Base-by-base conservation (phyloP, 1,140 invertebrate species). In the Xylocopa sonorina region DNA sequence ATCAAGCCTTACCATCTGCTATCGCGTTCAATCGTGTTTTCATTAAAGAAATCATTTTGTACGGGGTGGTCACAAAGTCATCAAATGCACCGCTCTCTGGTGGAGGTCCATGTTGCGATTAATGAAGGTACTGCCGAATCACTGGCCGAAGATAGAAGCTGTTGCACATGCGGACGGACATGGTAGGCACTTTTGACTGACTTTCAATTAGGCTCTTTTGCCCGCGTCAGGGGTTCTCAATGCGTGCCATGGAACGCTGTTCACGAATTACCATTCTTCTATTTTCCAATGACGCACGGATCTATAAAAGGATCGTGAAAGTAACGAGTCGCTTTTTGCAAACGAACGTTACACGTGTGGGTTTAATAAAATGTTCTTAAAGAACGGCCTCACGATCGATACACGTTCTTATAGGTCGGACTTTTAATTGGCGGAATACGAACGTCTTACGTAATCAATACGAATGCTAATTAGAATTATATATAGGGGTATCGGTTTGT, bases 1-100 rank as follows among this genome's bases (percentile, higher is more conserved):
- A 83, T 83, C 82, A 76, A 60, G 51, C 69, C 24, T 46, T 58
- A 58, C 58, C 84, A 69, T 80, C 72, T 82, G 82, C 77, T 80
- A 86, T 86, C 83, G 73, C 48, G 50, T 60, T 63, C 79, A 78
- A 84, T 88, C 87, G 86, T 88, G 86, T 88, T 87, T 87, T 88
- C 85, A 88, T 88, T 88, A 87, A 88, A 72, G 82, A 64, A 87
- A 88, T 87, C 72, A 85, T 88, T 88, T 87, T 81, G 66, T 68
- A 78, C 50, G 24, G 83, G 78, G 48, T 72, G 87, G 74, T 75
- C 80, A 78, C 51, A 79, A 76, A 85, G 66, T 85, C 75, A 84
- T 87, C 83, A 88, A 86, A 87, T 87, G 77, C 67, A 79, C 83
- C 83, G 83, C 78, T 57, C 51, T 55, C 58, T 41, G 27, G 34